These are phyloP conservation scores for Orbicella faveolata DNA, from an alignment of 64 coral and sea anemone species.

Conservation along the genomic window DNA sequence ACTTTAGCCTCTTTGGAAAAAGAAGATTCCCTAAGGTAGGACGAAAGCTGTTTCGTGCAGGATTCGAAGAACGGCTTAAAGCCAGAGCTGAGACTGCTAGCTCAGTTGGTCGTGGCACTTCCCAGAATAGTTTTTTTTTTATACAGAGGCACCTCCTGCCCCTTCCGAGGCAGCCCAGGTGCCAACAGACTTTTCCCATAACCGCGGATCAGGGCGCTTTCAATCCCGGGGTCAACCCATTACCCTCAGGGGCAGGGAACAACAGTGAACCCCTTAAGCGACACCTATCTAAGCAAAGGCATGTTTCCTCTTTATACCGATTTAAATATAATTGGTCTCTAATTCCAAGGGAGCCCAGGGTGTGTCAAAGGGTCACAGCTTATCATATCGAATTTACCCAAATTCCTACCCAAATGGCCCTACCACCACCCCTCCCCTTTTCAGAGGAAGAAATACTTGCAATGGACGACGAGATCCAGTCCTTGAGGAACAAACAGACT, in stretches of 20 bases:
- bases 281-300: neutral
- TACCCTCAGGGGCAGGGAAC: neutral
- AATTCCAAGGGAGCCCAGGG: neutral
- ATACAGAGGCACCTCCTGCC: too few species aligned
- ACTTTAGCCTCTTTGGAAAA: too few species aligned
- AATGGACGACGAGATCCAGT: too few species aligned
- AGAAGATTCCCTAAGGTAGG: too few species aligned
- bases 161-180: neutral
- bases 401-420: too few species aligned
- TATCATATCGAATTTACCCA: too few species aligned
- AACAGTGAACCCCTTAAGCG: slow-evolving; percentile 8
- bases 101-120: neutral
- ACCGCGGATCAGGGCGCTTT: neutral
- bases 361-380: neutral
- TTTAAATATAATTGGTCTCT: slow-evolving; percentile 8
- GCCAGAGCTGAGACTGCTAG: neutral
- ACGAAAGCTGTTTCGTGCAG: too few species aligned
- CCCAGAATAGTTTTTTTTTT: neutral
- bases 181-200: neutral
- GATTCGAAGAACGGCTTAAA: too few species aligned
- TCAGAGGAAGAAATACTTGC: too few species aligned
- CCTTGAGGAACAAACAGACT: too few species aligned
- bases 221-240: neutral
- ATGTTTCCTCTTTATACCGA: neutral
- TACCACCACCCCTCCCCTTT: too few species aligned